Evolutionary conservation across 2,888 invertebrate genomes (phyloP).

Genomic region (Chrysolina oricalcia): DNA sequence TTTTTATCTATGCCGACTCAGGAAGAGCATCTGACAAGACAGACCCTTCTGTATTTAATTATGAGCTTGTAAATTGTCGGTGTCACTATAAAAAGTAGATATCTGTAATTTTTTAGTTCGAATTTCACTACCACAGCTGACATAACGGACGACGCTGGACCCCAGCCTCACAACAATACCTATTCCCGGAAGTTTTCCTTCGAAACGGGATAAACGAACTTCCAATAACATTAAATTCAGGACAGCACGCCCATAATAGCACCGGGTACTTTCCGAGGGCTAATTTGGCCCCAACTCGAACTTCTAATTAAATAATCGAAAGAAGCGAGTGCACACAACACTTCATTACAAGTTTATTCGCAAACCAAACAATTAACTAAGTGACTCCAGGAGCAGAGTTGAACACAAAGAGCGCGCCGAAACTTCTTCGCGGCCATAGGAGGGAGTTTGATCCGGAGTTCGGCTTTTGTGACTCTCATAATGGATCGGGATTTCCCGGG

Average conservation of each 20-base stretch:
- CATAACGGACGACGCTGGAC: too few relatives aligned
- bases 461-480: conserved; percentile 19
- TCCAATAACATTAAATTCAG: conserved; percentile 28
- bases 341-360: conserved; percentile 53
- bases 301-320: conserved; percentile 51
- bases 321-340: conserved; percentile 51
- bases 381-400: conserved; percentile 44
- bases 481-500: neutral
- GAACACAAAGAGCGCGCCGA: conserved; percentile 9
- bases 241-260: conserved; percentile 37
- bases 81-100: too few relatives aligned
- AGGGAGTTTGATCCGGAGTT: conserved; percentile 21
- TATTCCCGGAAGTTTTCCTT: neutral
- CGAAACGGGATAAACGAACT: neutral
- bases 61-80: too few relatives aligned
- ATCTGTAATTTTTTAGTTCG: too few relatives aligned
- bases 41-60: too few relatives aligned
- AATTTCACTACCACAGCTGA: too few relatives aligned
- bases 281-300: conserved; percentile 39
- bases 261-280: conserved; percentile 32
- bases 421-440: conserved; percentile 5
- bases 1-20: too few relatives aligned
- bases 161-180: too few relatives aligned
- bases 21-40: too few relatives aligned
- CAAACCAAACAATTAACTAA: conserved; percentile 52